Evolutionary conservation across 2,113 vertebrate genomes (phyloP), one percentile per base, ranked within the genome.

Genomic region (Corythaeola cristata): DNA sequence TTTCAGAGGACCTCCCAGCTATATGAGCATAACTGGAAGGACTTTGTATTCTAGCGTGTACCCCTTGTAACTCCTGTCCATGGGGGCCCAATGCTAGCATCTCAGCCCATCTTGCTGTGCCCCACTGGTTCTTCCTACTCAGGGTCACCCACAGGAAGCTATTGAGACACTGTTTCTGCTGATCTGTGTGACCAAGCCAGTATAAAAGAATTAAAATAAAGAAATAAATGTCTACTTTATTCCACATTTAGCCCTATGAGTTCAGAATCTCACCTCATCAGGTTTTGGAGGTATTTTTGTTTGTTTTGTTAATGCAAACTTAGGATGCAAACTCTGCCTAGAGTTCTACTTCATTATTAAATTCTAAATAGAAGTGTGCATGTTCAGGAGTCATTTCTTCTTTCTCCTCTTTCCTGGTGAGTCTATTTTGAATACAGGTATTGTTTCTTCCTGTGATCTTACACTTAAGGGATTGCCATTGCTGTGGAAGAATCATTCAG

Each of bases 391-490:
- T 32, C 0, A 28, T 82, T 88, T 79, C 16, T 69, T 82, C 32
- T 45, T 76, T 60, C 55, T 77, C 11, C 22, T 81, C n/a, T 47
- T 47, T 69, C 17, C 17, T 67, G 8, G 15, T 47, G 23, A 80
- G 10, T 45, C n/a, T 41, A 0, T 47, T 83, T 79, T 76, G 39
- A 72, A 76, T 67, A 50, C 7, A 64, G 15, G 9, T 41, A 33
- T 83, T 72, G 21, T 37, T 83, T 73, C 20, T 89, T 83, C 39
- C 24, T 69, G 30, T 56, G 26, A 66, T 87, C 93, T 94, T 96
- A 39, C 15, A 33, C 30, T 59, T 64, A 33, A 39, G 63, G 16
- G 27, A 44, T 28, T 22, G 24, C 23, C 59, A 9, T 76, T 86
- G 12, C 55, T 87, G 86, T 73, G 68, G 45, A 80, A 53, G 14